Conservation (phyloP, 2,797 vertebrate genomes). For the Megalops cyprinoides region DNA sequence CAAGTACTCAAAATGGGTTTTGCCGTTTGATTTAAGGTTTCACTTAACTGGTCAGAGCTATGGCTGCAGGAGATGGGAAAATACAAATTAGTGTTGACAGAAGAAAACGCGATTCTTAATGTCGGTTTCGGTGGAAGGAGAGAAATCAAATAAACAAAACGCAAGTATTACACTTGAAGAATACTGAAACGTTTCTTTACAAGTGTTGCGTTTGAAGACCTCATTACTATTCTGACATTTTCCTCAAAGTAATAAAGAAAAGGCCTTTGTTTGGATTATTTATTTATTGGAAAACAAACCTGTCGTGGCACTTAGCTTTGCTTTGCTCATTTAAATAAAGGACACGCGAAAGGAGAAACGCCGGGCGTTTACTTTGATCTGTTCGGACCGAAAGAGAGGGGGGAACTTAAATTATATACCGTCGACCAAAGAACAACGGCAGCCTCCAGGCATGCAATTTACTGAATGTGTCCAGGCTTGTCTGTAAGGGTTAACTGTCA, state of each 20-base stretch:
- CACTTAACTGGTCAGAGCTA: not conserved
- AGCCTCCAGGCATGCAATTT: slow-evolving; percentile 4
- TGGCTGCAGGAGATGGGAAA: not conserved
- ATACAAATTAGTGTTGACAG: not conserved
- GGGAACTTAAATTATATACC: slow-evolving; percentile 24
- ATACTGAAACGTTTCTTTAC: slow-evolving; percentile 6
- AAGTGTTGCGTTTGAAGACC: not conserved
- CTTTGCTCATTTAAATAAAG: slow-evolving; percentile 29
- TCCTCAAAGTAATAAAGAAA: not conserved
- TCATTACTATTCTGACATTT: slow-evolving; percentile 27
- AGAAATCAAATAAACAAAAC: not conserved
- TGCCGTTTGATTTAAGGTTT: not conserved
- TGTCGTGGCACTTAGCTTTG: slow-evolving; percentile 2
- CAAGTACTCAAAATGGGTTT: not conserved
- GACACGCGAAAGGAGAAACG: slow-evolving; percentile 8
- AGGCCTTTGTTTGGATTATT: not conserved
- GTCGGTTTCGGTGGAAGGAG: not conserved
- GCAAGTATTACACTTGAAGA: not conserved
- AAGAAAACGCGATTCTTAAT: not conserved
- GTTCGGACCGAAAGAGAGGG: slow-evolving; percentile 41
- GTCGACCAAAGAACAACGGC: slow-evolving; percentile 2
- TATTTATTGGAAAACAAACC: slow-evolving; percentile 29
- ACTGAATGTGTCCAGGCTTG: slow-evolving; percentile 35
- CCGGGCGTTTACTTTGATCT: slow-evolving; percentile 41
- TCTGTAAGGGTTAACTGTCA: not conserved